Conservation (phyloP, 1,140 invertebrate genomes). For the Helicorthomorpha holstii region DNA sequence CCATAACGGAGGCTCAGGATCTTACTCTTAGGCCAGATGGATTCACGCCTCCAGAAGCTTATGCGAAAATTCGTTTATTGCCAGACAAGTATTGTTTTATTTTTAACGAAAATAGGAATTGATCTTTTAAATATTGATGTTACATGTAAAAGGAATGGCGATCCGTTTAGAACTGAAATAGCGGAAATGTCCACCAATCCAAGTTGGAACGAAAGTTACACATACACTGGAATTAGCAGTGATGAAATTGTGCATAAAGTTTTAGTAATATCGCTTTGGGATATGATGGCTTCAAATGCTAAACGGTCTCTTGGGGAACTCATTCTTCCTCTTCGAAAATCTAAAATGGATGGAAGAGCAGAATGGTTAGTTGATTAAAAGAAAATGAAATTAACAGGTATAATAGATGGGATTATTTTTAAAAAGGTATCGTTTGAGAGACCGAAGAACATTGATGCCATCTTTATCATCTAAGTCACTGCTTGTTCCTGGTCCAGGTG, state of each 20-base stretch:
- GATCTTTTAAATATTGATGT: background rate
- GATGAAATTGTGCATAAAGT: constrained; percentile 52
- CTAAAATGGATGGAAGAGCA: constrained; percentile 63
- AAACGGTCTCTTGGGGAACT: constrained; percentile 69
- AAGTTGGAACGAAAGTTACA: constrained; percentile 76
- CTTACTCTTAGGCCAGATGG: constrained; percentile 55
- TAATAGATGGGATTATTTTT: background rate
- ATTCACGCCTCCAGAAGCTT: constrained; percentile 58
- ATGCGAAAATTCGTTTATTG: constrained; percentile 55
- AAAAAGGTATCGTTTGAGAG: background rate
- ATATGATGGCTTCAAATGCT: constrained; percentile 57
- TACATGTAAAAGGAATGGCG: constrained; percentile 6
- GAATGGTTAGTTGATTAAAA: constrained; percentile 36
- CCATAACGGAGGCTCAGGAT: constrained; percentile 64
- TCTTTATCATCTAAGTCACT: background rate
- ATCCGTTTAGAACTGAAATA: constrained; percentile 47
- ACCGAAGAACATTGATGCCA: background rate
- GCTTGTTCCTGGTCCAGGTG: background rate
- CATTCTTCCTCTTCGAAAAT: constrained; percentile 57
- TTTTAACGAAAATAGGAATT: background rate
- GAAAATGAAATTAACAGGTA: background rate
- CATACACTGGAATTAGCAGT: constrained; percentile 52
- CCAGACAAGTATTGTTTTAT: constrained; percentile 53
- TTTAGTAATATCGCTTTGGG: constrained; percentile 74
- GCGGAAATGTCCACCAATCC: constrained; percentile 65